Evolutionary conservation across 2,797 vertebrate species (phyloP), one percentile per base, ranked within the genome.

Genomic region (Cygnus olor): DNA sequence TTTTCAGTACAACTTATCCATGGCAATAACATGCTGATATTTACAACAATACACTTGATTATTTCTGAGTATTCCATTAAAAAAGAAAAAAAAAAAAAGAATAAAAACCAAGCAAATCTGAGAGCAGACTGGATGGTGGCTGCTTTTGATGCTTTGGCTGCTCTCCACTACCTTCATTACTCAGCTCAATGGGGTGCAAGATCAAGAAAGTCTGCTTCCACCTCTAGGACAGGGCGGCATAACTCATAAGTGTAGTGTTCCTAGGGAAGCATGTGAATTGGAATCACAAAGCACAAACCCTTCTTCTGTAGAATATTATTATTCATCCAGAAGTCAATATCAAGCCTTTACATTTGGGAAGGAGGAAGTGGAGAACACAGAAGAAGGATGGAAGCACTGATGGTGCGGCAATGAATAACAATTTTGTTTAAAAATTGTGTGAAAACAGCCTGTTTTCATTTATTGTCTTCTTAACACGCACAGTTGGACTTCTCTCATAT

Each of bases 11-110:
- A 88, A 65, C 53, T 63, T 89, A 40, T 70, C 74, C 73, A 58
- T 0, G 0, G 49, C 36, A 83, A 86, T 93, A 86, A 90, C 47
- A 82, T 0, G 2, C 60, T 57, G 70, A 60, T 82, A 90, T 78
- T 90, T 76, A 90, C 71, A 88, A 88, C 65, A 90, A 80, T 66
- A 56, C 42, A n/a, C 38, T 77, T 88, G 60, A 90, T 85, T 96
- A 94, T 88, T 94, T 93, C 80, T 60, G 30, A 86, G 36, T 30
- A 16, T n/a, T 57, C 38, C 1, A 0, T 38, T 88, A 89, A 80
- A 84, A 76, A 82, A 51, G 4, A 80, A 84, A 79, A 73, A 51
- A 6, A 89, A 80, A 84, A 78, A 82, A 45, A 4, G 28, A 86
- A 30, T 21, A 22, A 80, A 63, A 53, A 36, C 18, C 14, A 49